Percentiles rank a stretch among this genome's conserved stretches.
phyloP scores from a whole-genome alignment of 2,113 vertebrate genomes.

The Leucoraja erinaceus region DNA sequence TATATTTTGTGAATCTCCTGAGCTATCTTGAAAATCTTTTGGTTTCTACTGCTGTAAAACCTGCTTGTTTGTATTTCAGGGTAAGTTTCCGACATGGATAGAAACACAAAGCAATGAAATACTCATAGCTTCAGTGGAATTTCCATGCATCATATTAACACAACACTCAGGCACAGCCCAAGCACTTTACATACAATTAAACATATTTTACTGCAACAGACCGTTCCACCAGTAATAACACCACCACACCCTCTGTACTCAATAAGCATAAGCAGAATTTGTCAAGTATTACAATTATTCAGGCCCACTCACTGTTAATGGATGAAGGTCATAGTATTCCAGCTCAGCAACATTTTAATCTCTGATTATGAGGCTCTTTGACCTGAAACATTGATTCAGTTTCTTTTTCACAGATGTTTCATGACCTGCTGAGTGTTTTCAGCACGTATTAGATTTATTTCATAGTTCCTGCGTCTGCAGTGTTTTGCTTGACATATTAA shows the following conservation, averaged over 20 bases:
- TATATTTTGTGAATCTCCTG: neutral
- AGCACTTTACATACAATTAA: neutral
- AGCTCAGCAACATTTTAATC: too few relatives aligned
- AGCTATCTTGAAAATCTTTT: neutral
- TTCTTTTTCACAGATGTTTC: too few relatives aligned
- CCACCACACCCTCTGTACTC: too few relatives aligned
- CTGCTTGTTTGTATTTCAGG: constrained; percentile 1
- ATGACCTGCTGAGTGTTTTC: too few relatives aligned
- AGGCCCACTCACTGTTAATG: too few relatives aligned
- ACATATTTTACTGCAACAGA: neutral
- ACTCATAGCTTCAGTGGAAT: neutral
- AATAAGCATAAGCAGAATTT: neutral
- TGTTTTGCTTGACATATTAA: neutral
- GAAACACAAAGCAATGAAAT: neutral
- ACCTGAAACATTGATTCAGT: too few relatives aligned
- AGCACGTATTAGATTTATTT: too few relatives aligned
- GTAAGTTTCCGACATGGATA: neutral
- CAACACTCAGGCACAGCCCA: neutral
- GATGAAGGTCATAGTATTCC: too few relatives aligned
- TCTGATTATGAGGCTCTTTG: too few relatives aligned
- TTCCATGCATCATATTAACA: neutral
- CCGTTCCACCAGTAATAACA: too few relatives aligned
- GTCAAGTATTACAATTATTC: neutral
- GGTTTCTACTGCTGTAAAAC: neutral
- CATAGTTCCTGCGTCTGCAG: too few relatives aligned